phyloP scores from a whole-genome alignment of 2,797 vertebrate genomes.

The Peromyscus attwateri region DNA sequence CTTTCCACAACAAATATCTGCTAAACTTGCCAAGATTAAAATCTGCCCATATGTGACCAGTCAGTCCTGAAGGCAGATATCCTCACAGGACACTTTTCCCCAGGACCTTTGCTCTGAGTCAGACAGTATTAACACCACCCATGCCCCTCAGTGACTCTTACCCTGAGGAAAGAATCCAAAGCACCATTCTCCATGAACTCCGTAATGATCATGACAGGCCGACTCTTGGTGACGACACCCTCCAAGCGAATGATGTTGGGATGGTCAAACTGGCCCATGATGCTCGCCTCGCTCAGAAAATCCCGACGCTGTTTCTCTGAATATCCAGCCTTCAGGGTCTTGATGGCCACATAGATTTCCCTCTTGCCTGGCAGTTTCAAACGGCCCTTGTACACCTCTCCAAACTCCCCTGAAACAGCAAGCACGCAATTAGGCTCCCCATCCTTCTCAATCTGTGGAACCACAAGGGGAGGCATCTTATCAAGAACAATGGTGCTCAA shows the following conservation, averaged over 20 bases:
- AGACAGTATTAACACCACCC: no score
- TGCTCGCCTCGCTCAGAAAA: slow-evolving; percentile 98
- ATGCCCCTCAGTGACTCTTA: slow-evolving; percentile 84
- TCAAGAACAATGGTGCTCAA: neutral
- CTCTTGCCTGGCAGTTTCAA: slow-evolving; percentile 97
- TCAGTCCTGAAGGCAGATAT: neutral
- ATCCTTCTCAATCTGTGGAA: neutral
- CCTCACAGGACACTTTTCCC: neutral
- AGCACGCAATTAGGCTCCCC: slow-evolving; percentile 26
- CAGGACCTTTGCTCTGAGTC: accelerated
- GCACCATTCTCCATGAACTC: slow-evolving; percentile 99
- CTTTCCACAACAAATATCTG: slow-evolving; percentile 13
- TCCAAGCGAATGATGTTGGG: slow-evolving; percentile 98
- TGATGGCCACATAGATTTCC: slow-evolving; percentile 98
- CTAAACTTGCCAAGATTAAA: neutral
- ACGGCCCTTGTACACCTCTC: slow-evolving; percentile 99
- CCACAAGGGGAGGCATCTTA: slow-evolving; percentile 11
- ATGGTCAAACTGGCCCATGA: slow-evolving; percentile 99
- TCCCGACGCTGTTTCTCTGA: slow-evolving; percentile 98
- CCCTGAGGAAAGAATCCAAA: slow-evolving; percentile 98
- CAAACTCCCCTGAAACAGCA: slow-evolving; percentile 94
- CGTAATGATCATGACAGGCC: slow-evolving; percentile 99
- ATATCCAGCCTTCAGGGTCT: slow-evolving; percentile 98
- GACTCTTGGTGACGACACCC: slow-evolving; percentile 98
- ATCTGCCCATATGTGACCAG: neutral